Conservation (phyloP, 2,113 vertebrate species). For the Corvus cornix region DNA sequence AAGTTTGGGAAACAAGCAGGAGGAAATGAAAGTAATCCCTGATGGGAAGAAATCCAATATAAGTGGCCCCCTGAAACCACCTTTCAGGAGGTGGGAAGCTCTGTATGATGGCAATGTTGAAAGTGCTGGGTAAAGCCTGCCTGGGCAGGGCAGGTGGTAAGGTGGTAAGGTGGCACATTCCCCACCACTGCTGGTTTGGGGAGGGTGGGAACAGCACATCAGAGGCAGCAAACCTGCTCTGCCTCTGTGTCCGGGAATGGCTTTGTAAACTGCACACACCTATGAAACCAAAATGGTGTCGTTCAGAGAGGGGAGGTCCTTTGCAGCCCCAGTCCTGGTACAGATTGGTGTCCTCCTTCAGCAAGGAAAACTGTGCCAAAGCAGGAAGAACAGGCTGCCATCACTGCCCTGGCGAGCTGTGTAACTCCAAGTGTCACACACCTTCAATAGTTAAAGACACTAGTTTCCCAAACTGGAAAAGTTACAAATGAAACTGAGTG, state of each 20-base stretch:
- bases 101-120: not conserved
- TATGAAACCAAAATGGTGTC: fast-evolving
- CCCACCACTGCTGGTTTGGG: not conserved
- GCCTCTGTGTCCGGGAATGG: not conserved
- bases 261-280: not conserved
- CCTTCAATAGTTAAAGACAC: not conserved
- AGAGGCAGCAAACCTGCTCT: not conserved
- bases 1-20: not conserved
- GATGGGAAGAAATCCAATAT: not conserved
- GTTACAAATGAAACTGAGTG: not conserved
- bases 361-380: not conserved
- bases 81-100: not conserved
- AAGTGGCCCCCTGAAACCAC: not conserved
- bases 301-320: not conserved
- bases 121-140: not conserved
- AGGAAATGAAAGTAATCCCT: not conserved
- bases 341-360: not conserved
- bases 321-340: fast-evolving
- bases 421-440: not conserved
- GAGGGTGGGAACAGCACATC: fast-evolving
- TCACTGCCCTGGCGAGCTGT: not conserved
- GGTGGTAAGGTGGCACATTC: not conserved
- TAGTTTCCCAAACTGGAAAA: not conserved
- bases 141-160: not conserved
- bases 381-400: not conserved